phyloP scores from a whole-genome alignment of 1,140 invertebrate species.

The Zaprionus camerounensis region DNA sequence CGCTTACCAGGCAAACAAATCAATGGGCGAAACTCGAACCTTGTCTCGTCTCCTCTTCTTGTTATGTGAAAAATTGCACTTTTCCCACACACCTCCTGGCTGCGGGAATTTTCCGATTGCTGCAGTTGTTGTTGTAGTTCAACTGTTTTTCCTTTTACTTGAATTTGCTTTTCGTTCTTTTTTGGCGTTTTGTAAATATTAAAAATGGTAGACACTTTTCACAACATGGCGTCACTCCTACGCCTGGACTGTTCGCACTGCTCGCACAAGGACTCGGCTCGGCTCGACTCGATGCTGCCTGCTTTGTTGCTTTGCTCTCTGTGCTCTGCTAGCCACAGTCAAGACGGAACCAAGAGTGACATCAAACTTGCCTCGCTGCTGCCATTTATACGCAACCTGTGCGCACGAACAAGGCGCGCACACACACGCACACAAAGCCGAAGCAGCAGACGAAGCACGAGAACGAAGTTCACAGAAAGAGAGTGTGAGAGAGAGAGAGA shows the following conservation, averaged over 20 bases:
- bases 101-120: slow-evolving; percentile 2
- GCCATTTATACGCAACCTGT: slow-evolving; percentile 55
- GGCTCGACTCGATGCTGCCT: background rate
- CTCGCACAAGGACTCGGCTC: slow-evolving; percentile 11
- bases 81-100: background rate
- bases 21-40: slow-evolving; percentile 8
- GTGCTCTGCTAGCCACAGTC: slow-evolving; percentile 51
- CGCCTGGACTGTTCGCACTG: slow-evolving; percentile 41
- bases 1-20: slow-evolving; percentile 52
- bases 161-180: slow-evolving; percentile 31
- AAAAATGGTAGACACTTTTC: slow-evolving; percentile 73
- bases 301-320: background rate
- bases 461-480: slow-evolving; percentile 1
- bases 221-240: slow-evolving; percentile 81
- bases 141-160: background rate
- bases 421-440: background rate
- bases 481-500: slow-evolving; percentile 4
- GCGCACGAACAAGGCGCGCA: slow-evolving; percentile 23
- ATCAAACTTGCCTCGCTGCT: slow-evolving; percentile 50
- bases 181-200: slow-evolving; percentile 39
- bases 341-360: slow-evolving; percentile 74
- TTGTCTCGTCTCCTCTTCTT: background rate
- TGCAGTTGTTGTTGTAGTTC: slow-evolving; percentile 12
- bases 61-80: slow-evolving; percentile 33
- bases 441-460: slow-evolving; percentile 13